phyloP scores from a whole-genome alignment of 2,797 vertebrate species.

The Hemitrygon akajei region DNA sequence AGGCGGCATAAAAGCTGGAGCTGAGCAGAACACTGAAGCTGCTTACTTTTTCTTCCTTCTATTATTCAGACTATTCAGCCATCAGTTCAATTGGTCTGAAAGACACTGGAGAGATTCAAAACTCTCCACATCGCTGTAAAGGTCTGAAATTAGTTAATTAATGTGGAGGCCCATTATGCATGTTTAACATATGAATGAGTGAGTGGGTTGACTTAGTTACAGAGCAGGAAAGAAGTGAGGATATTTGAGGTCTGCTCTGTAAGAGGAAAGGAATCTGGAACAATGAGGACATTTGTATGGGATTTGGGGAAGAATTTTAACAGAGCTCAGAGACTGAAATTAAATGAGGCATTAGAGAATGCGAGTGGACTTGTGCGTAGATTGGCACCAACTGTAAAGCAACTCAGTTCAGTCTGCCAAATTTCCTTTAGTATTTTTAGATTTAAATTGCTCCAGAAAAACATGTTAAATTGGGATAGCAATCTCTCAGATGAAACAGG shows the following conservation, averaged over 20 bases:
- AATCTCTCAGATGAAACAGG: conserved; percentile 40
- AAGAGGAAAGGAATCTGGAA: conserved; percentile 56
- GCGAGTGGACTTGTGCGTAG: conserved; percentile 48
- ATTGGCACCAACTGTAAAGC: conserved; percentile 53
- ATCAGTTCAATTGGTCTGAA: conserved; percentile 54
- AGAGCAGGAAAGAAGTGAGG: conserved; percentile 68
- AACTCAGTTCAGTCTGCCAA: conserved; percentile 51
- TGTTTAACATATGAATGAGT: conserved; percentile 77
- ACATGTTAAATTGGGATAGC: conserved; percentile 45
- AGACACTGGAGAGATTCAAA: conserved; percentile 47
- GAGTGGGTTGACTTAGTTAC: conserved; percentile 62
- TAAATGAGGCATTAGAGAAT: conserved; percentile 57
- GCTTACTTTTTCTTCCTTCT: conserved; percentile 47
- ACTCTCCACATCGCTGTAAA: conserved; percentile 48
- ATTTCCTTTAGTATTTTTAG: conserved; percentile 47
- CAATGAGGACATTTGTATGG: conserved; percentile 56
- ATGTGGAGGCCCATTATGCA: conserved; percentile 69
- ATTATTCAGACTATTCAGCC: conserved; percentile 44
- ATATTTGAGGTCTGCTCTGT: conserved; percentile 70
- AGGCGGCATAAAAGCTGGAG: conserved; percentile 48
- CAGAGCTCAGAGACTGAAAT: conserved; percentile 51
- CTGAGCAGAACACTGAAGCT: conserved; percentile 47
- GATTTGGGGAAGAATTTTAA: conserved; percentile 54
- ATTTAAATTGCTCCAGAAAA: conserved; percentile 50
- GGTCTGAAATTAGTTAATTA: conserved; percentile 56